A percentile compares a stretch with the other conserved stretches of the same genome.
These are phyloP conservation scores for Antheraea assamensis DNA, from an alignment of 2,888 invertebrate species.

Conservation along the genomic window DNA sequence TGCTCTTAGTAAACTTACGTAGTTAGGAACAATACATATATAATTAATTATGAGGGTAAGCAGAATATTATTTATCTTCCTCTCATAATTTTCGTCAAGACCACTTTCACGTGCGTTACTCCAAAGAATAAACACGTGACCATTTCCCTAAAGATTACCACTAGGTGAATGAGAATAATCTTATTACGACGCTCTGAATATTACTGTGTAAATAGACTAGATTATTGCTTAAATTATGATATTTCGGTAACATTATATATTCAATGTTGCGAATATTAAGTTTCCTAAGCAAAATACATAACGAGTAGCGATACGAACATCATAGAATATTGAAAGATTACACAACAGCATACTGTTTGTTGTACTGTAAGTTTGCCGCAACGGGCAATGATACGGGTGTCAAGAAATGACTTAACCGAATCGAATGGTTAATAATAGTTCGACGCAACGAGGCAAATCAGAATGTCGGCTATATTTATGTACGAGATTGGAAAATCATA, in stretches of 20 bases:
- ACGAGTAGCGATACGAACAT: neutral
- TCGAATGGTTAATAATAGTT: conserved; percentile 21
- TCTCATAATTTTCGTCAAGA: neutral
- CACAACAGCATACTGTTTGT: neutral
- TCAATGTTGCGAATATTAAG: neutral
- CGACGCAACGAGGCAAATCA: conserved; percentile 4
- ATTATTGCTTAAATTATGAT: too few species aligned
- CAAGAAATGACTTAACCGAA: conserved; percentile 14
- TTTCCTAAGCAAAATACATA: neutral
- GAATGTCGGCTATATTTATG: conserved; percentile 6
- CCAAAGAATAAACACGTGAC: neutral
- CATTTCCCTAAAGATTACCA: neutral
- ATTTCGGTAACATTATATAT: too few species aligned
- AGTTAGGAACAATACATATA: too few species aligned
- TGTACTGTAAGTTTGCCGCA: neutral
- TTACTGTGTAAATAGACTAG: neutral
- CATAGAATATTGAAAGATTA: neutral
- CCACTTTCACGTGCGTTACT: neutral
- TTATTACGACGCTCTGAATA: neutral
- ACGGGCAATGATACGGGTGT: conserved; percentile 11
- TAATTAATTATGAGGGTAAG: neutral
- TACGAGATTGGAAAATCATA: conserved; percentile 12
- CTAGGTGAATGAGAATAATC: neutral
- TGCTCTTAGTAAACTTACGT: too few species aligned
- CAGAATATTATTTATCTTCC: neutral